These are phyloP conservation scores for Ectobius pallidus DNA, from an alignment of 2,888 invertebrate genomes.

Conservation along the genomic window DNA sequence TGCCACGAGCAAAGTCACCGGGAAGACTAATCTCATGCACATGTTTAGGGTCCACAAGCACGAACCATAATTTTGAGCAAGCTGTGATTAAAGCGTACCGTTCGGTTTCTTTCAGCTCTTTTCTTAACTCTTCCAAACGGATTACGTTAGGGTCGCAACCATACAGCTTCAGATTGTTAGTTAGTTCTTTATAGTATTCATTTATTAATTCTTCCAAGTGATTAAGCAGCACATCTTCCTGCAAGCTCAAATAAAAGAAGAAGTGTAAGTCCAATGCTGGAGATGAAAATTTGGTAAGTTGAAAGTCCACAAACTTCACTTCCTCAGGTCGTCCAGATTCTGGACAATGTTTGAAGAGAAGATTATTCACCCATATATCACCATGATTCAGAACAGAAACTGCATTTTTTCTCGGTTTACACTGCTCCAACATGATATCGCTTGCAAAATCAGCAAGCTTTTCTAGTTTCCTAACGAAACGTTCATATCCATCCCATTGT, in stretches of 20 bases:
- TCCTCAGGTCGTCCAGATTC: background rate
- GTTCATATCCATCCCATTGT: background rate
- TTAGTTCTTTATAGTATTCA: background rate
- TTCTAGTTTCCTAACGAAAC: background rate
- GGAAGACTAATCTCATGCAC: background rate
- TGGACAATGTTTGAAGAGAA: background rate
- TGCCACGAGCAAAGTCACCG: background rate
- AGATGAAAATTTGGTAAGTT: background rate
- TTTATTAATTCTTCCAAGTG: background rate
- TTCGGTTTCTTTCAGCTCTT: background rate
- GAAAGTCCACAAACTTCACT: background rate
- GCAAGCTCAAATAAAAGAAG: constrained; percentile 5
- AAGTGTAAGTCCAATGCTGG: background rate
- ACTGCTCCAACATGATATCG: background rate
- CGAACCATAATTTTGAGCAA: background rate
- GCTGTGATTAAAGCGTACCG: background rate
- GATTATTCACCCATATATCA: background rate
- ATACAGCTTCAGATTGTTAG: background rate
- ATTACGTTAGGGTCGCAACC: background rate
- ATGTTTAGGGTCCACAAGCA: background rate
- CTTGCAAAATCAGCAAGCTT: background rate
- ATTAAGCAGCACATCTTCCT: background rate
- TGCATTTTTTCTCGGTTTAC: background rate
- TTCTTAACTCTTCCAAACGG: background rate
- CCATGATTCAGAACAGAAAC: constrained; percentile 1